phyloP scores from a whole-genome alignment of 2,113 vertebrate species.

The Oryzias woworae region DNA sequence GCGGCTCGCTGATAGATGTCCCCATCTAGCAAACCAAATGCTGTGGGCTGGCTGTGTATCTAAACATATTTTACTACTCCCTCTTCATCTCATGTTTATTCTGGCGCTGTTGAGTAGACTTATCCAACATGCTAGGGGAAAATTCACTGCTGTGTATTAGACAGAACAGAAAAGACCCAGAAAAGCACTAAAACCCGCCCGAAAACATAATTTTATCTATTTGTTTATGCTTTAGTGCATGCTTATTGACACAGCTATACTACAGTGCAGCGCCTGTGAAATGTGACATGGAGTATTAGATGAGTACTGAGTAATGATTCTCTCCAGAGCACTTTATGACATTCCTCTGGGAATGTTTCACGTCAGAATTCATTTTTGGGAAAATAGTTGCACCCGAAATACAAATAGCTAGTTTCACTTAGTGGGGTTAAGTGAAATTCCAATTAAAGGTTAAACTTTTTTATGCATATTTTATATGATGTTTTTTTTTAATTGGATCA shows the following conservation, averaged over 20 bases:
- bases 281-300: conserved; percentile 43
- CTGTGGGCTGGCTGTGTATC: conserved; percentile 32
- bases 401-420: not conserved
- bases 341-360: conserved; percentile 53
- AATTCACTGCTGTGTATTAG: conserved; percentile 24
- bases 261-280: conserved; percentile 35
- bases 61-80: conserved; percentile 41
- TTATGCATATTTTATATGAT: too few species aligned
- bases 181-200: conserved; percentile 46
- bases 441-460: too few species aligned
- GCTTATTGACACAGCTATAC: conserved; percentile 26
- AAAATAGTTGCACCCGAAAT: conserved; percentile 18
- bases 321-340: conserved; percentile 36
- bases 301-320: conserved; percentile 52
- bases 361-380: conserved; percentile 30
- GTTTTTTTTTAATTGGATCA: too few species aligned
- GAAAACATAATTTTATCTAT: conserved; percentile 60
- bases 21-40: conserved; percentile 40
- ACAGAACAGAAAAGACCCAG: conserved; percentile 30
- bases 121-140: conserved; percentile 24
- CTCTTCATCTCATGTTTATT: conserved; percentile 54
- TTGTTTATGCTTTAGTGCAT: conserved; percentile 51
- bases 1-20: conserved; percentile 20
- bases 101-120: conserved; percentile 30
- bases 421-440: not conserved